These are phyloP conservation scores for Poecilus cupreus DNA, from an alignment of 2,888 invertebrate genomes.

Conservation along the genomic window DNA sequence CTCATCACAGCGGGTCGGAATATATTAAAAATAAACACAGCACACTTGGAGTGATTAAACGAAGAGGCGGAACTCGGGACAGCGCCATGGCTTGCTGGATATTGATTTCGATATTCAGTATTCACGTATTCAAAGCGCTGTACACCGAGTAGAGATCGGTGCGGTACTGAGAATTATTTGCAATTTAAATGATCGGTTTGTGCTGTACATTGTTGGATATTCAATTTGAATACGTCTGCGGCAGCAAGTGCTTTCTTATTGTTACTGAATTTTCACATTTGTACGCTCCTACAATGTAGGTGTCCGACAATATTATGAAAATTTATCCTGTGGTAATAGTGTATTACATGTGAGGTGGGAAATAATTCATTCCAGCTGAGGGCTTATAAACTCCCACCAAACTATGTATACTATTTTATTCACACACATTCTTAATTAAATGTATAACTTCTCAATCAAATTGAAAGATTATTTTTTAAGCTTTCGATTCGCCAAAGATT, in stretches of 20 bases:
- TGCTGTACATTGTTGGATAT: background rate
- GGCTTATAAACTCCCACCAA: too few relatives aligned
- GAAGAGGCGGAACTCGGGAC: background rate
- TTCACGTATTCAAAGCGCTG: background rate
- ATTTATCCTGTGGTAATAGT: too few relatives aligned
- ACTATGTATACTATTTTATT: too few relatives aligned
- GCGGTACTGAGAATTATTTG: background rate
- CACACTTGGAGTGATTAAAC: background rate
- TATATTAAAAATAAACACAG: slow-evolving; percentile 41
- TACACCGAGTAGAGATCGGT: background rate
- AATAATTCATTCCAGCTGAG: too few relatives aligned
- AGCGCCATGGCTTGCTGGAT: too few relatives aligned
- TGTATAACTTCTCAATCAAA: too few relatives aligned
- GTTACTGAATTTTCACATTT: background rate
- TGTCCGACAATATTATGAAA: too few relatives aligned
- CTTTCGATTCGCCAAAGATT: too few relatives aligned
- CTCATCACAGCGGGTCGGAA: slow-evolving; percentile 21
- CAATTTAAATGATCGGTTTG: background rate
- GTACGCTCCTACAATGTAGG: background rate
- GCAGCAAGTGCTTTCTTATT: background rate
- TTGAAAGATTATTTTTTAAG: too few relatives aligned
- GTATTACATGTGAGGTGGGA: too few relatives aligned
- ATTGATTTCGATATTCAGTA: too few relatives aligned
- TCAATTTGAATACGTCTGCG: background rate
- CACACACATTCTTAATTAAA: too few relatives aligned